Base-by-base conservation (phyloP, 2,797 vertebrate species). In the Tapirus indicus region DNA sequence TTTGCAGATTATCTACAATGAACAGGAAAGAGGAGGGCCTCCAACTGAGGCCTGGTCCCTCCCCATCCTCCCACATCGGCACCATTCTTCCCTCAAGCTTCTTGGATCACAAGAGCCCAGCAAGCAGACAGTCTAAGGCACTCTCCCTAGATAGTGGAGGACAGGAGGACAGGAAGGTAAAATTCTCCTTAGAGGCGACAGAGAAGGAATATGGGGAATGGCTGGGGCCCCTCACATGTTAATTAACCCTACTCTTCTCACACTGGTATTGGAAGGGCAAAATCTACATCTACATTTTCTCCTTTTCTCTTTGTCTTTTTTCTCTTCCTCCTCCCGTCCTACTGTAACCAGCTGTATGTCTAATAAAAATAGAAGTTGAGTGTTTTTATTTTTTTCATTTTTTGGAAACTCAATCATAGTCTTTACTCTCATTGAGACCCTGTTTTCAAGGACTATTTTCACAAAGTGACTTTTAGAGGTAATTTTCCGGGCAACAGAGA, bases 61-160 rank as follows among this genome's bases (percentile, higher is more conserved):
- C 18, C 16, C 25, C 7, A 1, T 44, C 11, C 23, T 20, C 23
- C 6, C 12, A 6, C 11, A 2, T 9, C 21, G 58, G 7, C 4
- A 13, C 13, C 17, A 5, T 9, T 29, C 14, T 32, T 38, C n/a
- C 92, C 9, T 23, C 47, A 18, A 12, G 12, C 29, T 21, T 21
- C 9, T 3, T 23, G 35, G n/a, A 25, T 23, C 4, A 2, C 9
- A 32, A 20, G 6, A 83, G 6, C 29, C 17, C 54, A 27, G 14
- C 1, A 20, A 32, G 23, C 54, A 54, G 8, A 2, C 5, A 38
- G 5, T 8, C 16, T 41, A 32, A 20, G n/a, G n/a, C 1, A 7
- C 1, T 16, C 20, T 62, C n/a, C 10, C 4, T 9, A 18, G 6
- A 4, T 1, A 21, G 58, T 41, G 25, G 6, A 2, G 3, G 11